These are phyloP conservation scores for Ganaspis brasiliensis DNA, from an alignment of 2,888 invertebrate genomes.

Conservation along the genomic window DNA sequence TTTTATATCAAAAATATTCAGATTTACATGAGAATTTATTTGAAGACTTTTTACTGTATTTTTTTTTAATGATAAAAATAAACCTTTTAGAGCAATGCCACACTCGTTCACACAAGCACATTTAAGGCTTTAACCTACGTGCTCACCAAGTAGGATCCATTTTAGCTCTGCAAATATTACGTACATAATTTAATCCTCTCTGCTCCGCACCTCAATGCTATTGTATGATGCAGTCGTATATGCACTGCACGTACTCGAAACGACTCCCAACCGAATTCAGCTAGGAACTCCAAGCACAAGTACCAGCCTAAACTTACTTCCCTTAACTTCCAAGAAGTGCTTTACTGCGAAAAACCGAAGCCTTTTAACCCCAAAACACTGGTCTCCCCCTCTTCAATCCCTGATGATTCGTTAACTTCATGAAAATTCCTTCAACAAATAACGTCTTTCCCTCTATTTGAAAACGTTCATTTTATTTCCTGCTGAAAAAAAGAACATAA, in stretches of 20 bases:
- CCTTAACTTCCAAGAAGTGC: conserved; percentile 17
- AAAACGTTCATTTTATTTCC: no score
- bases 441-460: no score
- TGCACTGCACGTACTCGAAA: conserved; percentile 24
- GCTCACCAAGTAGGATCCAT: conserved; percentile 22
- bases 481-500: no score
- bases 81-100: not conserved
- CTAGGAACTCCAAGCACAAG: conserved; percentile 5
- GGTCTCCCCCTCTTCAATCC: not conserved
- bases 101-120: conserved; percentile 1
- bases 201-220: conserved; percentile 23
- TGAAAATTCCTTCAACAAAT: not conserved
- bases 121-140: conserved; percentile 23
- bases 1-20: no score
- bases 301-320: conserved; percentile 17
- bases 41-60: no score
- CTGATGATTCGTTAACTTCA: not conserved
- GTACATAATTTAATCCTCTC: conserved; percentile 32
- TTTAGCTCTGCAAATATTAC: conserved; percentile 30
- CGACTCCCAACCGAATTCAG: conserved; percentile 35
- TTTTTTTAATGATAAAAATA: not conserved
- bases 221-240: conserved; percentile 18
- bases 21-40: no score
- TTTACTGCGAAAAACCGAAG: not conserved
- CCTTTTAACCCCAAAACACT: not conserved